Evolutionary conservation across 64 coral and sea anemone species (phyloP).

Genomic region (Actinia equina): DNA sequence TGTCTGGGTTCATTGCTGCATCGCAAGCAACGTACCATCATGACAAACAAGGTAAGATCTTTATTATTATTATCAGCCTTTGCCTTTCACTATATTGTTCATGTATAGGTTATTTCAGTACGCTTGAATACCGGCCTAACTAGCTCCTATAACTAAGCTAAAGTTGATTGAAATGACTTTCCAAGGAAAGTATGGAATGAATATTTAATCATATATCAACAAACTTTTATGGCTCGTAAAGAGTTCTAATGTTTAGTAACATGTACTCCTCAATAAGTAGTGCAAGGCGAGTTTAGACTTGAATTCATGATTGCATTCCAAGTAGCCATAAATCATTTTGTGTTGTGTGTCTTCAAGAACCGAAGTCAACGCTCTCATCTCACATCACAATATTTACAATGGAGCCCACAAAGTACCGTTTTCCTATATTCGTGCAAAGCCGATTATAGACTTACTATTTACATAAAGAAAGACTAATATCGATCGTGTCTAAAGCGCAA

Average conservation of each 20-base stretch:
- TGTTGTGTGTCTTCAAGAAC: background rate
- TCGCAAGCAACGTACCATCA: background rate
- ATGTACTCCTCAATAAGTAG: background rate
- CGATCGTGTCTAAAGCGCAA: background rate
- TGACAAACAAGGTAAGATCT: constrained; percentile 3
- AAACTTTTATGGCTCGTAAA: background rate
- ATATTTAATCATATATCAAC: background rate
- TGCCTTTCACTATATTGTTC: background rate
- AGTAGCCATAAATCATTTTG: background rate
- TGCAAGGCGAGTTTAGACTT: background rate
- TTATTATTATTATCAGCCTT: background rate
- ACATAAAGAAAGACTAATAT: background rate
- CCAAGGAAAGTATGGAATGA: background rate
- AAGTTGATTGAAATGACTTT: background rate
- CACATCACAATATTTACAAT: background rate
- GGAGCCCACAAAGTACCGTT: background rate
- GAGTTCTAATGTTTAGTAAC: background rate
- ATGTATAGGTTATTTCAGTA: background rate
- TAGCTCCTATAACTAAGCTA: background rate
- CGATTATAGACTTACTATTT: background rate
- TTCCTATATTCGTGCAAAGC: background rate
- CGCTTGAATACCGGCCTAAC: background rate
- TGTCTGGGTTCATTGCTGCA: background rate
- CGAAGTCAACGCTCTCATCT: background rate
- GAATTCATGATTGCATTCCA: background rate